phyloP scores from a whole-genome alignment of 1,140 invertebrate genomes.

The Philaenus spumarius region DNA sequence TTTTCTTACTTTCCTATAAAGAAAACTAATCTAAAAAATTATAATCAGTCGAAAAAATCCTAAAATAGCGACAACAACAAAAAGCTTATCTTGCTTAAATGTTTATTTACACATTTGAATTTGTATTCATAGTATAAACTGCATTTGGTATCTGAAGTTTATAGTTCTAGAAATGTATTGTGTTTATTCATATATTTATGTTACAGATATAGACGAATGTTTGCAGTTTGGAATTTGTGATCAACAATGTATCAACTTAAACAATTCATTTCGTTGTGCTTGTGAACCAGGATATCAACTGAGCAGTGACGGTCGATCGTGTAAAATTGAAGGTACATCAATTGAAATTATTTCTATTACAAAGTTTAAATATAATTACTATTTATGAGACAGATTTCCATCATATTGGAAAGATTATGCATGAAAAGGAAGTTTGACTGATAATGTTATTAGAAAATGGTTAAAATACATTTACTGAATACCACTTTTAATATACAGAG shows the following conservation, averaged over 20 bases:
- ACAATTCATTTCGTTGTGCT: conserved; percentile 68
- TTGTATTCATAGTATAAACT: neutral
- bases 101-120: neutral
- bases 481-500: no score
- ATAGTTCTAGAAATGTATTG: no score
- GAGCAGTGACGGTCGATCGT: conserved; percentile 57
- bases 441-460: no score
- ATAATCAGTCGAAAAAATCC: neutral
- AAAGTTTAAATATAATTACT: no score
- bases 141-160: no score
- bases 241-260: conserved; percentile 72
- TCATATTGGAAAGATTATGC: no score
- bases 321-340: conserved; percentile 55
- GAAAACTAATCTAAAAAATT: neutral
- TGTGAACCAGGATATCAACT: conserved; percentile 70
- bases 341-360: no score
- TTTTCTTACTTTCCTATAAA: no score
- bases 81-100: neutral
- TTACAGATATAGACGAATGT: conserved; percentile 76
- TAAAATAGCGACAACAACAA: neutral
- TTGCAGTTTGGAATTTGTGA: conserved; percentile 66
- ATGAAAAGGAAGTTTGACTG: no score
- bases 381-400: no score
- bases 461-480: no score
- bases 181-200: conserved; percentile 2